These are phyloP conservation scores for Clostera curtula DNA, from an alignment of 2,888 invertebrate genomes.

Conservation along the genomic window DNA sequence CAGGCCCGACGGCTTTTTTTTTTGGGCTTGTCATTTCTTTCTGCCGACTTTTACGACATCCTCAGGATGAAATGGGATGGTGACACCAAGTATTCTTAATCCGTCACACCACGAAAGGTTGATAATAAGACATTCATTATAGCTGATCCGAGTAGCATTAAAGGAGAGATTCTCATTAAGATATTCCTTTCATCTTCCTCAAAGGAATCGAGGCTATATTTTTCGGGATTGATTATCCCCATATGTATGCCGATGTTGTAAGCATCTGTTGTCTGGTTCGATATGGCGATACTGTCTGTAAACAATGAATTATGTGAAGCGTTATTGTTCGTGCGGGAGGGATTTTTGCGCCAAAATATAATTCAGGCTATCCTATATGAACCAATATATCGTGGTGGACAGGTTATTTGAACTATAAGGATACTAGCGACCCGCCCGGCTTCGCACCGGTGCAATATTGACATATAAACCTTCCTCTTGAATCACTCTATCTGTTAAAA, in stretches of 20 bases:
- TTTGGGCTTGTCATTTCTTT: no score
- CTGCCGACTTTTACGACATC: no score
- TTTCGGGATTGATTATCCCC: constrained; percentile 51
- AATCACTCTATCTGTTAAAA: no score
- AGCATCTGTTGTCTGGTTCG: constrained; percentile 28
- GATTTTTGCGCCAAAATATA: constrained; percentile 20
- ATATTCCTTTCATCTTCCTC: constrained; percentile 38
- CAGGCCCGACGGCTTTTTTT: no score
- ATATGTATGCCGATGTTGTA: constrained; percentile 37
- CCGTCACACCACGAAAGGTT: constrained; percentile 35
- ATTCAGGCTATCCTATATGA: constrained; percentile 15
- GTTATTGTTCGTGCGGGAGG: constrained; percentile 19
- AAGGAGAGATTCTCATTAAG: constrained; percentile 33
- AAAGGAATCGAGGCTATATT: constrained; percentile 43
- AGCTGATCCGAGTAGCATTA: constrained; percentile 38
- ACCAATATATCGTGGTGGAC: constrained; percentile 20
- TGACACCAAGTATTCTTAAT: no score
- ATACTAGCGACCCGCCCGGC: no score
- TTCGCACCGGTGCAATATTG: no score
- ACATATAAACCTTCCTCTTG: no score
- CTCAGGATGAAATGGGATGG: no score
- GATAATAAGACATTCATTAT: constrained; percentile 47
- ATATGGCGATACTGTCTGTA: constrained; percentile 24
- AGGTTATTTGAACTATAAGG: constrained; percentile 21
- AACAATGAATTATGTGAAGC: constrained; percentile 22